These are phyloP conservation scores for Cheilosia pagana DNA, from an alignment of 2,888 invertebrate genomes.

Conservation along the genomic window DNA sequence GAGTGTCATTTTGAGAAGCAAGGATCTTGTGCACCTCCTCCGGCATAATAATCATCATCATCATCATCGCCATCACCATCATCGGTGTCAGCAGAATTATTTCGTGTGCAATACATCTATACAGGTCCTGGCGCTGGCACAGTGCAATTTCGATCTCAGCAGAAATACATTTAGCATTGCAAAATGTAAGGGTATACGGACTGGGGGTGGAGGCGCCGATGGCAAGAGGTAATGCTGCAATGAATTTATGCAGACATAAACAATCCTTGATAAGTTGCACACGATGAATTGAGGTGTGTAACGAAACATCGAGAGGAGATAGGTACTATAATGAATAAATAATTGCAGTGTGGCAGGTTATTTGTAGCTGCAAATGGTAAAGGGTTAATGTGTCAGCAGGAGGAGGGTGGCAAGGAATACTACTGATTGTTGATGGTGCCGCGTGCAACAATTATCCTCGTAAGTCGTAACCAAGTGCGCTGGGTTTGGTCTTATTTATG, in stretches of 20 bases:
- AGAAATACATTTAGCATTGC: constrained; percentile 55
- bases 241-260: constrained; percentile 69
- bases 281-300: constrained; percentile 63
- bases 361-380: not conserved
- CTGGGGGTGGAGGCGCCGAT: not conserved
- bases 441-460: not conserved
- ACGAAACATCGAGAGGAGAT: constrained; percentile 44
- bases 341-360: constrained; percentile 51
- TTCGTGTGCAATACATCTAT: constrained; percentile 44
- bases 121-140: too few relatives aligned
- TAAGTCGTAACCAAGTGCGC: not conserved
- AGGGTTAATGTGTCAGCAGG: not conserved
- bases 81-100: constrained; percentile 60
- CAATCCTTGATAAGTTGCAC: constrained; percentile 62
- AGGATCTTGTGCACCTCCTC: constrained; percentile 40
- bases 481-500: too few relatives aligned
- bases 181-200: not conserved
- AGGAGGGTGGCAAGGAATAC: not conserved
- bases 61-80: constrained; percentile 1
- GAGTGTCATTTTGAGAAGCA: constrained; percentile 66
- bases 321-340: constrained; percentile 68
- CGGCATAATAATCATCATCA: constrained; percentile 9
- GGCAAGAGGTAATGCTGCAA: not conserved
- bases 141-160: constrained; percentile 26
- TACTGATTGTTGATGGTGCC: not conserved